Evolutionary conservation across 2,888 invertebrate genomes (phyloP).

Genomic region (Portevinia maculata): DNA sequence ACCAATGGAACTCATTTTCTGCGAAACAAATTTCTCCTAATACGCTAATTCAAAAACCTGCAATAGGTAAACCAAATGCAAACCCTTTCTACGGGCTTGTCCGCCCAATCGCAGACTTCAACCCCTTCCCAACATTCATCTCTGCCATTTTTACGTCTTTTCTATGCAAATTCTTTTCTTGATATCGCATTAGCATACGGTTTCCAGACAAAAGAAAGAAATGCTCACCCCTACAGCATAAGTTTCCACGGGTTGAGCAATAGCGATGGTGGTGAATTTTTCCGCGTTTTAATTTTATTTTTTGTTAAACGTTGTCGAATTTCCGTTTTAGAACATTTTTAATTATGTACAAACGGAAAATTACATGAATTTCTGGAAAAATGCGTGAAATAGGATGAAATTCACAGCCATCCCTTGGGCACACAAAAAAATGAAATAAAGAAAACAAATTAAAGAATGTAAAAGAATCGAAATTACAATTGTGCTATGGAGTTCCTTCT

Average conservation of each 20-base stretch:
- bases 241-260: slow-evolving; percentile 12
- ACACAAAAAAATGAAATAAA: slow-evolving; percentile 3
- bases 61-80: slow-evolving; percentile 46
- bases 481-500: slow-evolving; percentile 12
- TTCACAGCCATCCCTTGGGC: slow-evolving; percentile 36
- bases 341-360: slow-evolving; percentile 73
- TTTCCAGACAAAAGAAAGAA: slow-evolving; percentile 48
- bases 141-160: slow-evolving; percentile 74
- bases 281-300: slow-evolving; percentile 75
- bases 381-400: slow-evolving; percentile 68
- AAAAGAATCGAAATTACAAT: slow-evolving; percentile 65
- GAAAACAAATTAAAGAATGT: slow-evolving; percentile 64
- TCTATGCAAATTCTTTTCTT: slow-evolving; percentile 74
- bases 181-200: slow-evolving; percentile 70
- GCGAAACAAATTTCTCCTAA: slow-evolving; percentile 70
- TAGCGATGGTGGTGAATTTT: slow-evolving; percentile 66
- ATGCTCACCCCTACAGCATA: slow-evolving; percentile 31
- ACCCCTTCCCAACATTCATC: slow-evolving; percentile 70
- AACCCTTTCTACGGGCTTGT: slow-evolving; percentile 64
- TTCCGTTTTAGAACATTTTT: slow-evolving; percentile 73
- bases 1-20: slow-evolving; percentile 70
- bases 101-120: slow-evolving; percentile 33
- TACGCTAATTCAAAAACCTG: slow-evolving; percentile 63
- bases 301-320: slow-evolving; percentile 74
- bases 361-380: slow-evolving; percentile 71